These are phyloP conservation scores for Petrolisthes manimaculis DNA, from an alignment of 2,888 invertebrate species.

Conservation along the genomic window DNA sequence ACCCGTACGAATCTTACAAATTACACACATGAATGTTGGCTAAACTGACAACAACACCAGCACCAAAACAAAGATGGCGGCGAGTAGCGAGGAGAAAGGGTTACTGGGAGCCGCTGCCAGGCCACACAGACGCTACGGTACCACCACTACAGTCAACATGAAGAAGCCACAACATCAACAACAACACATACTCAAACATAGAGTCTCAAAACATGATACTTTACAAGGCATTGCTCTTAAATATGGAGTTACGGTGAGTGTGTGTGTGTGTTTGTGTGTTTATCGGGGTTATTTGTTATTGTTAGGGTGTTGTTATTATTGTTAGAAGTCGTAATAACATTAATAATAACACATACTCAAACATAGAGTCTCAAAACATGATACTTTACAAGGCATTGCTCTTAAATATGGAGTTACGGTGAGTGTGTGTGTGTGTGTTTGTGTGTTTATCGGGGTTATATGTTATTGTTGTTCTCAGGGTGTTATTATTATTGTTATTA, in stretches of 20 bases:
- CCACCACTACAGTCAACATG: slow-evolving; percentile 66
- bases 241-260: slow-evolving; percentile 65
- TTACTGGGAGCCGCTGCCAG: slow-evolving; percentile 55
- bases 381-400: too few species aligned
- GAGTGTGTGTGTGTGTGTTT: neutral
- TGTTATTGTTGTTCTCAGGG: neutral
- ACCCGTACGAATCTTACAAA: too few species aligned
- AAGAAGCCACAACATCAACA: slow-evolving; percentile 65
- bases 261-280: neutral
- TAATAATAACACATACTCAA: too few species aligned
- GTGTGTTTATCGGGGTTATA: too few species aligned
- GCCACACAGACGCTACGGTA: slow-evolving; percentile 65
- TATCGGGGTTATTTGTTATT: neutral
- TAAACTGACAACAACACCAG: neutral
- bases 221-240: slow-evolving; percentile 63
- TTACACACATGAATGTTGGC: too few species aligned
- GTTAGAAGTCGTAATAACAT: too few species aligned
- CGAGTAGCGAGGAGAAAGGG: slow-evolving; percentile 65
- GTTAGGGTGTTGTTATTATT: neutral
- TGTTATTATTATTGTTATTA: too few species aligned
- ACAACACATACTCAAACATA: slow-evolving; percentile 58
- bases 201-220: slow-evolving; percentile 63
- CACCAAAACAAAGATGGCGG: slow-evolving; percentile 54
- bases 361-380: too few species aligned
- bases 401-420: too few species aligned